Base-by-base conservation (phyloP, 2,888 invertebrate species). In the Temnothorax ravouxi region DNA sequence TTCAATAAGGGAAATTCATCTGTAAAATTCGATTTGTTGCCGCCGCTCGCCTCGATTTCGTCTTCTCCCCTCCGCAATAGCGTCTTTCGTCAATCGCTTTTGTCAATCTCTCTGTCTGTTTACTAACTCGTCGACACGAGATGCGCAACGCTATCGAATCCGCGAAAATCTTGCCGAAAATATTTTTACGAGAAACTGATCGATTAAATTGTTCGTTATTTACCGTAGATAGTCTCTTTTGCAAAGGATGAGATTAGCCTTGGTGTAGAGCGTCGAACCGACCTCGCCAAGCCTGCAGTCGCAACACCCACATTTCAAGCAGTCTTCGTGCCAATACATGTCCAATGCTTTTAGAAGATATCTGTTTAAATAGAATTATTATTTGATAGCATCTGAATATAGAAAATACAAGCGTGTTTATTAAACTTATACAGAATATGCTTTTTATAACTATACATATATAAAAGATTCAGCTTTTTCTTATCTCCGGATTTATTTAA, bases 321-420 rank as follows among this genome's bases (percentile, higher is more conserved):
- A 98, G 95, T 98, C 98, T 92, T 99, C 98, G 95, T 99, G 99
- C 98, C 99, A 99, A 95, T 97, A 98, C 94, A 98, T 96, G 94
- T 98, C 98, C 95, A 98, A 96, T 0, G 98, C 98, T 94, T 97
- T 98, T 90, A 98, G 96, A 64, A 98, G 96, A 87, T 94, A 96
- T 93, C 96, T 95, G 38, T 41, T 89, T 5, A 71, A 85, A n/a
- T 50, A 18, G 25, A 52, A 13, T 44, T 47, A 29, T 18, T 25
- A 29, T 52, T 4, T 38, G 47, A 71, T 41, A 8, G 3, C 38
- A 6, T 71, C 61, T 25, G 9, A n/a, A 61, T 54, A 61, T 54
- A 75, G 34, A 61, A 82, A 59, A 59, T 66, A 29, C 56, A 21
- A 41, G 9, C 18, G 0, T 44, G 21, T 15, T 18, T 44, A 34